Base-by-base conservation (phyloP, 2,888 invertebrate species). In the Heliconius erato region DNA sequence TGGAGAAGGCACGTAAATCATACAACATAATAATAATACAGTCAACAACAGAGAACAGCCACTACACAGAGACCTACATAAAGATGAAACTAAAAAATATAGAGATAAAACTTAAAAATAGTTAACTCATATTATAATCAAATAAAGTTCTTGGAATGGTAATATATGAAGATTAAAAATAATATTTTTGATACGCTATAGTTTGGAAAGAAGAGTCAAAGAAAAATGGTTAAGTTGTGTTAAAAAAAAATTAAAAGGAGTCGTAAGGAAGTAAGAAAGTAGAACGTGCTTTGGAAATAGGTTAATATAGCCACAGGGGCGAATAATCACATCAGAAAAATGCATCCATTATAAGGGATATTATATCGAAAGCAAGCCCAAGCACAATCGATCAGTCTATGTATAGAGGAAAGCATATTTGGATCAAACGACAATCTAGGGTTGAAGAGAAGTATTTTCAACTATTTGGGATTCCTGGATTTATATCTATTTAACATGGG, bases 1-100 rank as follows among this genome's bases (percentile, higher is more conserved):
- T 93, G 90, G 91, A 95, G 94, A 95, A 95, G 95, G 96, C 96
- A 95, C 94, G 93, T 95, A 93, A 95, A 94, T 94, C 91, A 94
- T 94, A 95, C 94, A 96, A 95, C 95, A 95, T 94, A 95, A 95
- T 94, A 94, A 93, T 94, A 81, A 91, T 92, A 96, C 96, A 96
- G 92, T 94, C 94, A 94, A 96, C 96, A 96, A 96, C 96, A 96
- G 94, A 95, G 93, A 96, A 93, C 96, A 96, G 96, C 96, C 96
- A 96, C 96, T 96, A 96, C 95, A 95, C 95, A 96, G 94, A 95
- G 91, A 95, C 91, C 90, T 92, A 94, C 94, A 92, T 91, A 89
- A 87, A 89, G 87, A 93, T 89, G 91, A 88, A 95, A 95, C 94
- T 94, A 95, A 94, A 94, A 88, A 93, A 92, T 92, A 93, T 89